phyloP scores from a whole-genome alignment of 2,888 invertebrate genomes.

The Macrophya alboannulata region DNA sequence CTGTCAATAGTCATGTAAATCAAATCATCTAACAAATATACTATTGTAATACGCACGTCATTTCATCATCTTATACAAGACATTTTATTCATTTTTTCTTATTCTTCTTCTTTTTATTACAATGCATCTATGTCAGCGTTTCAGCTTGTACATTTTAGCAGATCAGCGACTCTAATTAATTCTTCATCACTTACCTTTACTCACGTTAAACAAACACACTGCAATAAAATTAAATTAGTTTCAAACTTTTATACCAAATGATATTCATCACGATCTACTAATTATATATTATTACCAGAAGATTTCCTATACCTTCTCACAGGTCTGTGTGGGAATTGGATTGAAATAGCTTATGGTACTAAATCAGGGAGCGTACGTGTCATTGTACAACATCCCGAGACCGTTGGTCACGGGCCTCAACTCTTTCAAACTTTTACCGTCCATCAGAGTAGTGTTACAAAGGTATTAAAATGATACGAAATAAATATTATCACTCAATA shows the following conservation, averaged over 20 bases:
- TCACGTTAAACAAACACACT: constrained; percentile 26
- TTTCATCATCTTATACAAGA: background rate
- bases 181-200: constrained; percentile 23
- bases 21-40: background rate
- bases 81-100: background rate
- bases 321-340: constrained; percentile 99
- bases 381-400: constrained; percentile 99
- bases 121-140: constrained; percentile 15
- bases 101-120: background rate
- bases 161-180: background rate
- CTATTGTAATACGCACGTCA: background rate
- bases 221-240: constrained; percentile 35
- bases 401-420: constrained; percentile 98
- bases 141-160: constrained; percentile 24
- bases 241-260: background rate
- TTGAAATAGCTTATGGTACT: constrained; percentile 99
- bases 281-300: constrained; percentile 63
- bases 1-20: background rate
- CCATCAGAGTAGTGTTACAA: constrained; percentile 97
- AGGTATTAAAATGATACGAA: constrained; percentile 82
- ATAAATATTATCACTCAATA: constrained; percentile 1
- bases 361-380: constrained; percentile 97
- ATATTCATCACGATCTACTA: constrained; percentile 6
- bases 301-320: constrained; percentile 67
- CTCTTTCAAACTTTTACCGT: constrained; percentile 99